phyloP scores from a whole-genome alignment of 2,797 vertebrate genomes.

The Gobio occitaniae region DNA sequence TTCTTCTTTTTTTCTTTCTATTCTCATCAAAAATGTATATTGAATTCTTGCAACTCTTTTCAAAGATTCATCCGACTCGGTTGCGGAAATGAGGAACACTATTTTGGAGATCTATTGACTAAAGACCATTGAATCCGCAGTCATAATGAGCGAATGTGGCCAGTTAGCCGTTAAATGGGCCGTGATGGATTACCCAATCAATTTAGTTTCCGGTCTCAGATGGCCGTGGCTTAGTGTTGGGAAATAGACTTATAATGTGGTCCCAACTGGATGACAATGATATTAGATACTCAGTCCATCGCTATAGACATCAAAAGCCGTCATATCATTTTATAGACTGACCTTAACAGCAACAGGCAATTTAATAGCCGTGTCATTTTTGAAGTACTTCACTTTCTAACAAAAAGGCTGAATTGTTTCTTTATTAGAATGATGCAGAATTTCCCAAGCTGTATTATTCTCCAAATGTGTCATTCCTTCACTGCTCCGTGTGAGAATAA shows the following conservation, averaged over 20 bases:
- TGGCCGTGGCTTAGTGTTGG: constrained; percentile 15
- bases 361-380: constrained; percentile 52
- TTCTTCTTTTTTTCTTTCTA: background rate
- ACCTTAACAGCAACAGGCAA: constrained; percentile 32
- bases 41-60: background rate
- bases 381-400: constrained; percentile 45
- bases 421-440: constrained; percentile 34
- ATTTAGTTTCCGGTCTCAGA: constrained; percentile 28
- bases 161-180: constrained; percentile 39
- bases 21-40: constrained; percentile 16
- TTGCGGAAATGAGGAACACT: constrained; percentile 22
- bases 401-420: constrained; percentile 29
- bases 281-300: constrained; percentile 31
- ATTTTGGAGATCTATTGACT: constrained; percentile 42
- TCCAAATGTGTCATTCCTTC: constrained; percentile 52
- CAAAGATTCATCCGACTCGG: background rate
- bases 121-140: constrained; percentile 31
- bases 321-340: constrained; percentile 50
- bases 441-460: constrained; percentile 22
- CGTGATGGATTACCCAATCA: constrained; percentile 43
- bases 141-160: constrained; percentile 46
- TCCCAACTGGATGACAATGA: background rate
- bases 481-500: constrained; percentile 48
- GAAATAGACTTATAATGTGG: constrained; percentile 13
- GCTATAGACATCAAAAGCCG: constrained; percentile 22